Evolutionary conservation across 1,140 invertebrate species (phyloP).

Genomic region (Nylanderia fulva): DNA sequence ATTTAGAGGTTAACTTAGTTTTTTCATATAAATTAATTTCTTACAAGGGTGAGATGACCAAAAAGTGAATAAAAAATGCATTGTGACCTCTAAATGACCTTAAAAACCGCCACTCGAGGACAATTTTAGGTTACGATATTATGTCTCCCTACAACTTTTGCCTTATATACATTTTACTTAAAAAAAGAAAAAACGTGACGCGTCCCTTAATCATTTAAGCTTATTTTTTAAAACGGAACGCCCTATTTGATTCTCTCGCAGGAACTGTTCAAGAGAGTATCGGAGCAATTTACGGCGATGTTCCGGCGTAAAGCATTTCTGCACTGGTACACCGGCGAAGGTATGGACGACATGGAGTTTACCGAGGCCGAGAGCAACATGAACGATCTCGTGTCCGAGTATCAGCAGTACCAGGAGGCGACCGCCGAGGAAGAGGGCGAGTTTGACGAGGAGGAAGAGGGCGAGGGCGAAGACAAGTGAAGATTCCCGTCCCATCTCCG

Average conservation of each 20-base stretch:
- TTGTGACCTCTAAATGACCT: too few relatives aligned
- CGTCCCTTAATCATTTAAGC: too few relatives aligned
- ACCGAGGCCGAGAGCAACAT: conserved; percentile 93
- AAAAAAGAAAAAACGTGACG: too few relatives aligned
- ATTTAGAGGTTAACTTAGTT: too few relatives aligned
- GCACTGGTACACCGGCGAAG: conserved; percentile 96
- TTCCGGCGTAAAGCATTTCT: conserved; percentile 95
- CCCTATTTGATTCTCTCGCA: not conserved
- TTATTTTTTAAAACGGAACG: too few relatives aligned
- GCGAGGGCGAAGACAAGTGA: conserved; percentile 81
- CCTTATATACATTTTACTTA: too few relatives aligned
- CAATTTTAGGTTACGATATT: too few relatives aligned
- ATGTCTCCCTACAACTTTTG: too few relatives aligned
- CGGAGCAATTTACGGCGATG: conserved; percentile 95
- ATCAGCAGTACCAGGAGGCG: conserved; percentile 96
- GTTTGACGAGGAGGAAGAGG: conserved; percentile 91
- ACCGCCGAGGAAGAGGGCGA: conserved; percentile 92
- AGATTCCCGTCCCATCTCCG: conserved; percentile 43
- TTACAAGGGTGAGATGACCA: too few relatives aligned
- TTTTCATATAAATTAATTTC: too few relatives aligned
- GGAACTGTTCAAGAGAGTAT: conserved; percentile 94
- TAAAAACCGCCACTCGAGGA: too few relatives aligned
- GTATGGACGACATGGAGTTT: conserved; percentile 94
- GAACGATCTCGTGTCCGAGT: conserved; percentile 96
- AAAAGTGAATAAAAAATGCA: too few relatives aligned